phyloP scores from a whole-genome alignment of 2,797 vertebrate genomes.

The Alca torda region DNA sequence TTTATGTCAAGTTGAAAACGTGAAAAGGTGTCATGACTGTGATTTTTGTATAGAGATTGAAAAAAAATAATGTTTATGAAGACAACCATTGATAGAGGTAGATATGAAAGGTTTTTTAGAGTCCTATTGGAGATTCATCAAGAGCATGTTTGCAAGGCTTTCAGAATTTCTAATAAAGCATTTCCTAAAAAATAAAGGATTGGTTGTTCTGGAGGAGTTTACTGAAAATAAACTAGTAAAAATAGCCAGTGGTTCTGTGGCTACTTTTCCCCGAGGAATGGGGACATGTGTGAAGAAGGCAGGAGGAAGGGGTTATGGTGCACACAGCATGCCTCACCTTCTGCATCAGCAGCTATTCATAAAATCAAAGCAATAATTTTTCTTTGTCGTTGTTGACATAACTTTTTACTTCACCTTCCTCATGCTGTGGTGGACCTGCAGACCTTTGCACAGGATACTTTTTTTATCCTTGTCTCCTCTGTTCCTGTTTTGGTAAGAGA shows the following conservation, averaged over 20 bases:
- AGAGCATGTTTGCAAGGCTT: not conserved
- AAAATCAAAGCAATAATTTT: slow-evolving; percentile 78
- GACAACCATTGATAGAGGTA: not conserved
- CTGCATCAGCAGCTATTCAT: slow-evolving; percentile 56
- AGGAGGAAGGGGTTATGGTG: not conserved
- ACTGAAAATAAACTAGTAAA: not conserved
- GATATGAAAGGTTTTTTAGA: not conserved
- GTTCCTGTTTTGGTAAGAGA: not conserved
- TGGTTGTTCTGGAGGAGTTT: not conserved
- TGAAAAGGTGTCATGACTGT: not conserved
- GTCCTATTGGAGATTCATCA: not conserved
- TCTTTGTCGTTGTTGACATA: slow-evolving; percentile 73
- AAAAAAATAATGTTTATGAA: not conserved
- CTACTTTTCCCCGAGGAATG: not conserved
- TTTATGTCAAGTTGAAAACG: not conserved
- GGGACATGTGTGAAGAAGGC: not conserved
- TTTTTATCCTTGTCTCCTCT: slow-evolving; percentile 14
- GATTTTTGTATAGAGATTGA: not conserved
- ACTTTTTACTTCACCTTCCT: slow-evolving; percentile 64
- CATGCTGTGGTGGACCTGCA: slow-evolving; percentile 59
- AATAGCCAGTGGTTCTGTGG: not conserved
- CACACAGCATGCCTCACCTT: slow-evolving; percentile 46
- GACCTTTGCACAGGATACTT: slow-evolving; percentile 34
- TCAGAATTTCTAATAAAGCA: not conserved
- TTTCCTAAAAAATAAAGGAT: not conserved